Percentiles rank a stretch among this genome's conserved stretches.
phyloP scores from a whole-genome alignment of 2,797 vertebrate genomes.

The Sebastes taczanowskii region DNA sequence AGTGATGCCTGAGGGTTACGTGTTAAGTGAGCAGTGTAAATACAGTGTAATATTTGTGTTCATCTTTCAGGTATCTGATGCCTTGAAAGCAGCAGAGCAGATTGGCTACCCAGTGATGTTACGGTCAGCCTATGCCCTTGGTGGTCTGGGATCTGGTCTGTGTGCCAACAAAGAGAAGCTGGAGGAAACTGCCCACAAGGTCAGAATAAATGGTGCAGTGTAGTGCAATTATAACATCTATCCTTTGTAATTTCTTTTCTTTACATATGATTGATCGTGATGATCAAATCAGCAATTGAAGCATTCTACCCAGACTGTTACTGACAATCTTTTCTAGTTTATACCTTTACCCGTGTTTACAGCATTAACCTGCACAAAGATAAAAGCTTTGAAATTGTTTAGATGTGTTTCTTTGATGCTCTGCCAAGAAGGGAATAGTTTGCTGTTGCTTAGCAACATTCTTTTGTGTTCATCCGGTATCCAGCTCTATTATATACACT shows the following conservation, averaged over 20 bases:
- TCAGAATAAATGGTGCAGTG: conserved; percentile 54
- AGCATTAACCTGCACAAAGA: conserved; percentile 6
- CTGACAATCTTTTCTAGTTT: neutral
- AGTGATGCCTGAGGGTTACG: neutral
- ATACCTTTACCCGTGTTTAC: neutral
- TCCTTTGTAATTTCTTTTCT: neutral
- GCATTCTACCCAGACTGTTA: neutral
- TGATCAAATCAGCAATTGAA: neutral
- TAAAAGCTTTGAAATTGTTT: conserved; percentile 28
- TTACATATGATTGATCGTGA: neutral
- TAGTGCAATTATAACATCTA: neutral
- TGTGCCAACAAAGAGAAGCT: conserved; percentile 87
- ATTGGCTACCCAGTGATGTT: conserved; percentile 96
- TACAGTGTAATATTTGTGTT: neutral
- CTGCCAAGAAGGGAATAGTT: conserved; percentile 28
- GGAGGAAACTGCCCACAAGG: conserved; percentile 88
- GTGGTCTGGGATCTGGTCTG: conserved; percentile 93
- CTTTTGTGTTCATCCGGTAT: conserved; percentile 30
- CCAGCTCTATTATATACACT: conserved; percentile 9
- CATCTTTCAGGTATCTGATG: conserved; percentile 86
- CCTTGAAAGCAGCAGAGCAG: conserved; percentile 88
- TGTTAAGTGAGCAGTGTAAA: neutral
- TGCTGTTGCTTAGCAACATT: conserved; percentile 60
- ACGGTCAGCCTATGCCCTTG: conserved; percentile 94
- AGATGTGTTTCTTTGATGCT: conserved; percentile 14